phyloP scores from a whole-genome alignment of 2,113 vertebrate species.

The Siniperca knerii region DNA sequence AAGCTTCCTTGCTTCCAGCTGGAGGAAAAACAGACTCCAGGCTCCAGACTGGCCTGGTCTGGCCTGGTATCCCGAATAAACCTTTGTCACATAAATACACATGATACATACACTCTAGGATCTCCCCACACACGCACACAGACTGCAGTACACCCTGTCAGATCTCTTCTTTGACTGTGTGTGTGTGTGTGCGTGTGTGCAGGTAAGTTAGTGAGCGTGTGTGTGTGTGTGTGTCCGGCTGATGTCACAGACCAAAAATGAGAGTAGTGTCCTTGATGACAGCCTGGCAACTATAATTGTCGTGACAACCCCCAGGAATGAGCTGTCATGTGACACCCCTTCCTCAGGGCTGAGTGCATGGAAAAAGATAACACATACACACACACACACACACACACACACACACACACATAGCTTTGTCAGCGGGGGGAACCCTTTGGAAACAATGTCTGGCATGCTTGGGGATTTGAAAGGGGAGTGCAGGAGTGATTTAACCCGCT shows the following conservation, averaged over 20 bases:
- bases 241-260: constrained; percentile 61
- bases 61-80: constrained; percentile 41
- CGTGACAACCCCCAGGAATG: constrained; percentile 72
- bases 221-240: constrained; percentile 44
- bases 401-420: constrained; percentile 47
- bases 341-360: constrained; percentile 53
- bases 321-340: constrained; percentile 65
- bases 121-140: neutral
- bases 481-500: constrained; percentile 27
- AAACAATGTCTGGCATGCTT: constrained; percentile 66
- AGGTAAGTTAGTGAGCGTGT: neutral
- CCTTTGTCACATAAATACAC: constrained; percentile 39
- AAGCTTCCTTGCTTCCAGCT: constrained; percentile 26
- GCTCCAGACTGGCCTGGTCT: constrained; percentile 20
- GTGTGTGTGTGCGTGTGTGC: neutral
- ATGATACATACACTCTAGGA: constrained; percentile 4
- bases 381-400: constrained; percentile 10
- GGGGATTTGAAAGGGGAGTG: constrained; percentile 40
- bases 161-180: neutral
- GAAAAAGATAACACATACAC: constrained; percentile 59
- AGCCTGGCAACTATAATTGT: constrained; percentile 72
- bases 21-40: constrained; percentile 39
- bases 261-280: constrained; percentile 68
- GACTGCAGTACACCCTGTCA: neutral
- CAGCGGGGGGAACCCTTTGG: constrained; percentile 73